Conservation (phyloP, 2,113 vertebrate species). For the Sinocyclocheilus rhinocerous region DNA sequence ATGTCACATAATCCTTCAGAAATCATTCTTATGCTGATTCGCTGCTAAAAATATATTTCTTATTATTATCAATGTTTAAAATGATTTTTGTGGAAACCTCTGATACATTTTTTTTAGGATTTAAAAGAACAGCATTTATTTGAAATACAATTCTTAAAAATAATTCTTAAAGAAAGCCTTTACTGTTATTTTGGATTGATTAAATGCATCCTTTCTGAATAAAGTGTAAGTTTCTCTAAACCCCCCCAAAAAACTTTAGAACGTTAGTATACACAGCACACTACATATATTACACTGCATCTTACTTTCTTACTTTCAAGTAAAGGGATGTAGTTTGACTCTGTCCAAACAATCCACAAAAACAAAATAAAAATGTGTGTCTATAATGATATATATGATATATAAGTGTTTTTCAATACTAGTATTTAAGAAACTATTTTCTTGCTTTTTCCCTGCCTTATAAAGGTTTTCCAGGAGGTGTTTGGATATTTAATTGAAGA, state of each 20-base stretch:
- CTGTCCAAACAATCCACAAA: neutral
- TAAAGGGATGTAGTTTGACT: neutral
- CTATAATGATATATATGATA: no score
- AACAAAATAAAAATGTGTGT: no score
- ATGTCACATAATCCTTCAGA: neutral
- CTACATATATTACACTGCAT: no score
- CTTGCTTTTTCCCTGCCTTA: neutral
- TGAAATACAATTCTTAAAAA: neutral
- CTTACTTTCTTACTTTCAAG: no score
- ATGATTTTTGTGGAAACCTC: neutral
- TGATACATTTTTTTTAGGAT: neutral
- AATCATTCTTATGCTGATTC: neutral
- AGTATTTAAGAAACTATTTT: neutral
- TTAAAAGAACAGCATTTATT: neutral
- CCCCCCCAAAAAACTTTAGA: no score
- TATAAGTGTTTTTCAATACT: no score
- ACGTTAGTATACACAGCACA: neutral
- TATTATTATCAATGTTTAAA: neutral
- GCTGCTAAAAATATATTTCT: neutral
- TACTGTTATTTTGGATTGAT: neutral
- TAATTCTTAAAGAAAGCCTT: neutral
- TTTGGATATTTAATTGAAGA: conserved; percentile 84
- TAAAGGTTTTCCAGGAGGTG: conserved; percentile 80
- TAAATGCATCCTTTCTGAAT: neutral
- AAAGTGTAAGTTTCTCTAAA: neutral